Evolutionary conservation across 2,797 vertebrate genomes (phyloP).

Genomic region (Typhlichthys subterraneus): DNA sequence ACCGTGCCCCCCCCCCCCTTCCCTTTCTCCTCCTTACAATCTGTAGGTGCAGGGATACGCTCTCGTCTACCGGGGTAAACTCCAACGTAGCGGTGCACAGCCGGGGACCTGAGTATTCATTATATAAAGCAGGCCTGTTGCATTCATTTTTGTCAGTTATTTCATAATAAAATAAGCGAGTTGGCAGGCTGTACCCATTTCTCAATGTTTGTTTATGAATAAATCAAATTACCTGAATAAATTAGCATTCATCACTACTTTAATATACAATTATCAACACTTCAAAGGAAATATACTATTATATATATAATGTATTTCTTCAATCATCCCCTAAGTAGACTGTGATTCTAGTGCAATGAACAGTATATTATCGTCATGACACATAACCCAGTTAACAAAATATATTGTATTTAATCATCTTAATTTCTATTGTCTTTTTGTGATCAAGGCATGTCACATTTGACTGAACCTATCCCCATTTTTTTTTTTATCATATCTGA

Average conservation of each 20-base stretch:
- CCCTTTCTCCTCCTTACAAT: too few relatives aligned
- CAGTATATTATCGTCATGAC: constrained; percentile 21
- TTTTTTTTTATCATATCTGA: too few relatives aligned
- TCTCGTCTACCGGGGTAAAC: too few relatives aligned
- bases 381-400: constrained; percentile 11
- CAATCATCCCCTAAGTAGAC: constrained; percentile 20
- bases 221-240: constrained; percentile 13
- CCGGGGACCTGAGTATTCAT: too few relatives aligned
- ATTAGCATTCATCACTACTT: constrained; percentile 5
- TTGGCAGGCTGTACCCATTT: not conserved
- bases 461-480: not conserved
- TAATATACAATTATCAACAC: constrained; percentile 5
- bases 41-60: too few relatives aligned
- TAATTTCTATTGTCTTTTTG: too few relatives aligned
- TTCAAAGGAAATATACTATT: not conserved
- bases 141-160: too few relatives aligned
- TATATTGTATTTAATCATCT: too few relatives aligned
- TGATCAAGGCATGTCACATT: not conserved
- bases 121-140: too few relatives aligned
- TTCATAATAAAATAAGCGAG: too few relatives aligned
- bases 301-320: not conserved
- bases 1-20: too few relatives aligned
- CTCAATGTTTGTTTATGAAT: constrained; percentile 37
- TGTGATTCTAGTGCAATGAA: constrained; percentile 48
- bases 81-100: too few relatives aligned